These are phyloP conservation scores for Limosa lapponica DNA, from an alignment of 2,797 vertebrate genomes.

Conservation along the genomic window DNA sequence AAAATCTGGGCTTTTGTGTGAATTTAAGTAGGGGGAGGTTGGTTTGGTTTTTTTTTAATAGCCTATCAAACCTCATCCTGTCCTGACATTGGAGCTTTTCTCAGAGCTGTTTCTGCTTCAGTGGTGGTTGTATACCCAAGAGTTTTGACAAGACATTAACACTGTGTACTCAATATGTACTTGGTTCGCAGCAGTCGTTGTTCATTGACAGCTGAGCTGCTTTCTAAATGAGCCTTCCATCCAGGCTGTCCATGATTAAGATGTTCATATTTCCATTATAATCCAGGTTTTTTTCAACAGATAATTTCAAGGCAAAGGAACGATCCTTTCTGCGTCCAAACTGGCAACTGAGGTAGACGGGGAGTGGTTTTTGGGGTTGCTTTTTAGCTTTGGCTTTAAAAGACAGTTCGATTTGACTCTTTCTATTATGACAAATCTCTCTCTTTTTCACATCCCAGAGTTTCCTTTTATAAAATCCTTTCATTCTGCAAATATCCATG, in stretches of 20 bases:
- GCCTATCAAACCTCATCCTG: constrained; percentile 24
- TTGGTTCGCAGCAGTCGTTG: not conserved
- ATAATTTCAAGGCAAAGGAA: not conserved
- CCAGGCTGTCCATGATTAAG: not conserved
- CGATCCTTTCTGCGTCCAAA: not conserved
- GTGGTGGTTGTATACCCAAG: not conserved
- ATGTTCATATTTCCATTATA: not conserved
- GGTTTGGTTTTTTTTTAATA: constrained; percentile 22
- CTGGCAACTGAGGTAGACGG: not conserved
- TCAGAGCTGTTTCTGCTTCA: constrained; percentile 26
- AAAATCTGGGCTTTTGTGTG: constrained; percentile 28
- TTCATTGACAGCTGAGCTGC: not conserved
- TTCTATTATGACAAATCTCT: not conserved
- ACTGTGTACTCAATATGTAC: not conserved
- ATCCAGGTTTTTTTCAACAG: not conserved
- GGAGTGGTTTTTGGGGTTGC: not conserved
- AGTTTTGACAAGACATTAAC: constrained; percentile 6
- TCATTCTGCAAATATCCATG: not conserved
- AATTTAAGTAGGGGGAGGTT: not conserved
- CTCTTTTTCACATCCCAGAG: not conserved
- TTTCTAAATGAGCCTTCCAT: not conserved
- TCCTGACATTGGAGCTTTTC: not conserved
- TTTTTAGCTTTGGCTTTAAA: not conserved
- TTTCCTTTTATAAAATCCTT: not conserved
- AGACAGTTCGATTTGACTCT: not conserved